Conservation (phyloP, 2,113 vertebrate genomes). For the Alces alces region DNA sequence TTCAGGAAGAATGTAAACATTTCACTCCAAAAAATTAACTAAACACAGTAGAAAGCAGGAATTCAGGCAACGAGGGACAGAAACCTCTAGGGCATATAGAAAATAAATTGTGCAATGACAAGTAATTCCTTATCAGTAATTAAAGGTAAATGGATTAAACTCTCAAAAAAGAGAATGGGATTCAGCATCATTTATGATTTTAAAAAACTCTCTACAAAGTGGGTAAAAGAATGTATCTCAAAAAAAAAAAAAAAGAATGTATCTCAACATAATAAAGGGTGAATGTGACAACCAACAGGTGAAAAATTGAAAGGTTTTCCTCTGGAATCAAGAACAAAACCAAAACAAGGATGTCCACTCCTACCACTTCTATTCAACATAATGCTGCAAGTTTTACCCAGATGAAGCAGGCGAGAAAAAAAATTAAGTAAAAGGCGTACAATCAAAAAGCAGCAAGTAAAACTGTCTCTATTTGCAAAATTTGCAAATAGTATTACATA, state of each 20-base stretch:
- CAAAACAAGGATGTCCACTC: background rate
- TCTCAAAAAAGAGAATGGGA: background rate
- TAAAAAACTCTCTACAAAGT: background rate
- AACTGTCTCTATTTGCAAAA: background rate
- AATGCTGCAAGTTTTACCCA: background rate
- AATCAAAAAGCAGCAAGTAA: background rate
- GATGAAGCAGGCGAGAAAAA: background rate
- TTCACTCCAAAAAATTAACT: background rate
- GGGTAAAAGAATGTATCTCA: background rate
- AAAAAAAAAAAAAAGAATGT: background rate
- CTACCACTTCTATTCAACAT: background rate
- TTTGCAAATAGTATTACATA: background rate
- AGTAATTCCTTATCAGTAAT: background rate
- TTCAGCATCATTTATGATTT: background rate
- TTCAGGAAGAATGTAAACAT: background rate
- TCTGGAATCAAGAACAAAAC: background rate
- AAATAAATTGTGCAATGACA: background rate
- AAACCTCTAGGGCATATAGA: background rate
- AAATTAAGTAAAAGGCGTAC: background rate
- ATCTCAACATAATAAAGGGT: background rate
- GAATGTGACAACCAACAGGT: background rate
- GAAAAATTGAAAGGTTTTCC: background rate
- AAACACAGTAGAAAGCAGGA: background rate
- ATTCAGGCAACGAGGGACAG: background rate
- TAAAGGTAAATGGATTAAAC: background rate